These are phyloP conservation scores for Chromis chromis DNA, from an alignment of 2,797 vertebrate genomes.

Conservation along the genomic window DNA sequence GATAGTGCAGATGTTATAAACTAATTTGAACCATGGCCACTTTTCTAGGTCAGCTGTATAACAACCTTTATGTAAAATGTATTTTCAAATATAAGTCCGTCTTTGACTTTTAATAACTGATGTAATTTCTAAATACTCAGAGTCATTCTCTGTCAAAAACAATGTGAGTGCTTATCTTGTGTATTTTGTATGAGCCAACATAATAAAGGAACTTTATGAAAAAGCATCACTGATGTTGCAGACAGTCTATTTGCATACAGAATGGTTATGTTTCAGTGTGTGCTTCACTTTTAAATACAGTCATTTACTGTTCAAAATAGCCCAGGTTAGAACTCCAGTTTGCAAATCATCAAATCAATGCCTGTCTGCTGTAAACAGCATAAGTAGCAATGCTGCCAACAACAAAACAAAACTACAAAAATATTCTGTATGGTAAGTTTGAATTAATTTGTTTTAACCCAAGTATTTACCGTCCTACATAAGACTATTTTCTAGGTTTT, in stretches of 20 bases:
- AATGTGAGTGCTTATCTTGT: background rate
- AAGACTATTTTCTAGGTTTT: background rate
- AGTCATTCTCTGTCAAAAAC: background rate
- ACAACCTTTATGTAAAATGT: background rate
- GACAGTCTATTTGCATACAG: no score
- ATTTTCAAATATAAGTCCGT: background rate
- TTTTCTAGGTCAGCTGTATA: no score
- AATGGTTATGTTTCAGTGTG: background rate
- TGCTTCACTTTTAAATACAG: no score
- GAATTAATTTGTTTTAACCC: no score
- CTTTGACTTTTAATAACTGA: no score
- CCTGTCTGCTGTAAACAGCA: no score
- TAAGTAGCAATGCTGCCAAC: no score
- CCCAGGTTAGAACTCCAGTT: no score
- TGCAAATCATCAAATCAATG: background rate
- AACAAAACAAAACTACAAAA: no score
- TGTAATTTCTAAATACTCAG: no score
- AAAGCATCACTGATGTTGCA: background rate
- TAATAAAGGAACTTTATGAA: background rate
- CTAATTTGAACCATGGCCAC: background rate
- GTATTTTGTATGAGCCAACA: background rate
- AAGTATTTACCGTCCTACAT: background rate
- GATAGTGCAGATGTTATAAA: background rate
- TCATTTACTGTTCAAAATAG: background rate
- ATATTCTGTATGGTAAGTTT: no score